A percentile compares a stretch with the other conserved stretches of the same genome.
These are phyloP conservation scores for Drosophila oshimai DNA, from an alignment of 1,140 invertebrate species.

Conservation along the genomic window DNA sequence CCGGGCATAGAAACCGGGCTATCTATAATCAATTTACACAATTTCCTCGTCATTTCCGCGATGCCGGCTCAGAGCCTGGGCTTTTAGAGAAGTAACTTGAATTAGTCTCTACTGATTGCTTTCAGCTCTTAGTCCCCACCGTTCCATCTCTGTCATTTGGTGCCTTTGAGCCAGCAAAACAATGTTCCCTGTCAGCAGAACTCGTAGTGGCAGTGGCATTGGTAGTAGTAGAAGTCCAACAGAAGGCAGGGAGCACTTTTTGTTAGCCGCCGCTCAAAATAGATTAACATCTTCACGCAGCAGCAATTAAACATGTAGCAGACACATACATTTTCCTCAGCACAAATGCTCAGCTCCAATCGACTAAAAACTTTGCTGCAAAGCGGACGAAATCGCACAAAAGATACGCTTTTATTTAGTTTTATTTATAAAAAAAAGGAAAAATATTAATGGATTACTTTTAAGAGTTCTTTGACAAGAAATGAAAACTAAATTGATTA, in stretches of 20 bases:
- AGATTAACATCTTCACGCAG: conserved; percentile 62
- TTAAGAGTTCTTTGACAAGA: no score
- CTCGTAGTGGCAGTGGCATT: neutral
- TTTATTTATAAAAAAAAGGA: no score
- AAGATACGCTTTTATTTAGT: neutral
- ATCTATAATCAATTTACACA: conserved; percentile 77
- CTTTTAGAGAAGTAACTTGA: conserved; percentile 45
- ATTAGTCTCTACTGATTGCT: conserved; percentile 51
- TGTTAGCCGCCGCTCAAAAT: conserved; percentile 36
- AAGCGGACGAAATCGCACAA: neutral
- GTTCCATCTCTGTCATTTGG: conserved; percentile 24
- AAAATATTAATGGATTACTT: neutral
- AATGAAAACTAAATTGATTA: no score
- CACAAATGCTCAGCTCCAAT: conserved; percentile 12
- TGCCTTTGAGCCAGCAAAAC: conserved; percentile 41
- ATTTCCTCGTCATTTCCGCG: conserved; percentile 70
- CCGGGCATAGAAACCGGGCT: conserved; percentile 40
- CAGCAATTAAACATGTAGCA: conserved; percentile 59
- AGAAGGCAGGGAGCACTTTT: conserved; percentile 26
- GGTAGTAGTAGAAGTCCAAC: conserved; percentile 1
- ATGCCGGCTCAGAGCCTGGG: conserved; percentile 12
- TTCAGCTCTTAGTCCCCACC: conserved; percentile 28
- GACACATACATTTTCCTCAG: conserved; percentile 41
- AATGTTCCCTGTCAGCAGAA: conserved; percentile 48
- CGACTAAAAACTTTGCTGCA: conserved; percentile 4